phyloP scores from a whole-genome alignment of 2,888 invertebrate genomes.

The Polyommatus icarus region DNA sequence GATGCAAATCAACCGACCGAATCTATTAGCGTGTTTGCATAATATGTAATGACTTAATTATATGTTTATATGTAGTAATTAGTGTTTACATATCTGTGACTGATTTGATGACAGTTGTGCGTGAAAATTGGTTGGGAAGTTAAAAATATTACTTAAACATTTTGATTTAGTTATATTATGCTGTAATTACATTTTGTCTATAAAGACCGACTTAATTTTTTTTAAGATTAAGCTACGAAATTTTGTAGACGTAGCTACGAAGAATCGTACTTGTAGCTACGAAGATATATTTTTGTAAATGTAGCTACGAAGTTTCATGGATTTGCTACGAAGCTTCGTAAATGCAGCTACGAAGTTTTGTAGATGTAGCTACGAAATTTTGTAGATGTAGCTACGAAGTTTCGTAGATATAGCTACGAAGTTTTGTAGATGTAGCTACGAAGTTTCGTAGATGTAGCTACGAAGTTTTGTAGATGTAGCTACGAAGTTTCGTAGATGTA shows the following conservation, averaged over 20 bases:
- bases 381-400: too few species aligned
- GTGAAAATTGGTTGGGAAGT: background rate
- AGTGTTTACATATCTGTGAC: conserved; percentile 2
- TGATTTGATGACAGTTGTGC: conserved; percentile 2
- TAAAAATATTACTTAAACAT: too few species aligned
- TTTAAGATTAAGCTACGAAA: too few species aligned
- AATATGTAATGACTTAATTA: conserved; percentile 43
- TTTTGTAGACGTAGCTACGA: background rate
- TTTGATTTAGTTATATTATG: too few species aligned
- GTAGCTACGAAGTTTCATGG: too few species aligned
- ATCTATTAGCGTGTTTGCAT: conserved; percentile 53
- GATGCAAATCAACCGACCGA: conserved; percentile 52
- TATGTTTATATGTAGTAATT: conserved; percentile 33
- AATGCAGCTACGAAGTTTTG: too few species aligned
- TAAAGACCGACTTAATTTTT: too few species aligned
- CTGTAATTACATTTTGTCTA: too few species aligned
- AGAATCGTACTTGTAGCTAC: background rate
- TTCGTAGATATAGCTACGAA: background rate
- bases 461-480: too few species aligned
- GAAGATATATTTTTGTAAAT: background rate
- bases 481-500: too few species aligned
- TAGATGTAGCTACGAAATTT: too few species aligned
- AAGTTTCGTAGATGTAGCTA: background rate
- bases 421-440: background rate
- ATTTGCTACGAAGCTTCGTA: too few species aligned